These are phyloP conservation scores for Cynaeus angustus DNA, from an alignment of 2,888 invertebrate genomes.

Conservation along the genomic window DNA sequence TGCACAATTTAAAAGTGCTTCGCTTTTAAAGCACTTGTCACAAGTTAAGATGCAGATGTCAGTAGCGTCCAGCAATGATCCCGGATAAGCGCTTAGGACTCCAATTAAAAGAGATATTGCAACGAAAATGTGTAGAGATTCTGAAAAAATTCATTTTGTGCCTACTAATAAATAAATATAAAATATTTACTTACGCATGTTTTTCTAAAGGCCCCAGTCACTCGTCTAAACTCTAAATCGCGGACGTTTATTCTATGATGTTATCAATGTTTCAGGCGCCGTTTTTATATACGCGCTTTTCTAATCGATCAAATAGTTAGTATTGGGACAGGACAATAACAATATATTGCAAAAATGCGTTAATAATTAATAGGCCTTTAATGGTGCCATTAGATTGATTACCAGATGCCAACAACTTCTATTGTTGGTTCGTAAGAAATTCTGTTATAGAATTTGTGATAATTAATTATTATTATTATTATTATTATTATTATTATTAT, in stretches of 20 bases:
- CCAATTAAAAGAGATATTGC: constrained; percentile 4
- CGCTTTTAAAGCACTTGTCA: constrained; percentile 61
- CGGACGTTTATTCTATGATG: constrained; percentile 9
- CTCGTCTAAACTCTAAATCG: background rate
- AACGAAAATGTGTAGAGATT: background rate
- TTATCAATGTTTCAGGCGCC: constrained; percentile 16
- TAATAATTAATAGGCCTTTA: constrained; percentile 29
- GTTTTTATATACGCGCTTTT: constrained; percentile 35
- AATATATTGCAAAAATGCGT: constrained; percentile 13
- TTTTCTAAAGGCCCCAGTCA: background rate
- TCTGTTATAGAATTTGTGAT: too few species aligned
- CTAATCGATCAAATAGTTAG: constrained; percentile 39
- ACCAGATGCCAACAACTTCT: too few species aligned
- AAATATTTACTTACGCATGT: constrained; percentile 13
- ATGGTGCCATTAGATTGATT: constrained; percentile 6
- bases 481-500: too few species aligned
- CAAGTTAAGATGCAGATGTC: constrained; percentile 64
- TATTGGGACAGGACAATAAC: background rate
- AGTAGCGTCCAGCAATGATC: constrained; percentile 57
- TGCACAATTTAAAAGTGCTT: constrained; percentile 60
- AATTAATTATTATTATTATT: too few species aligned
- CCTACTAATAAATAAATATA: too few species aligned
- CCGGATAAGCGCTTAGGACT: constrained; percentile 35
- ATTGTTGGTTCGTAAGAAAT: too few species aligned
- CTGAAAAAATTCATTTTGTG: constrained; percentile 1